Evolutionary conservation across 2,888 invertebrate genomes (phyloP).

Genomic region (Mesorhabditis spiculigera): DNA sequence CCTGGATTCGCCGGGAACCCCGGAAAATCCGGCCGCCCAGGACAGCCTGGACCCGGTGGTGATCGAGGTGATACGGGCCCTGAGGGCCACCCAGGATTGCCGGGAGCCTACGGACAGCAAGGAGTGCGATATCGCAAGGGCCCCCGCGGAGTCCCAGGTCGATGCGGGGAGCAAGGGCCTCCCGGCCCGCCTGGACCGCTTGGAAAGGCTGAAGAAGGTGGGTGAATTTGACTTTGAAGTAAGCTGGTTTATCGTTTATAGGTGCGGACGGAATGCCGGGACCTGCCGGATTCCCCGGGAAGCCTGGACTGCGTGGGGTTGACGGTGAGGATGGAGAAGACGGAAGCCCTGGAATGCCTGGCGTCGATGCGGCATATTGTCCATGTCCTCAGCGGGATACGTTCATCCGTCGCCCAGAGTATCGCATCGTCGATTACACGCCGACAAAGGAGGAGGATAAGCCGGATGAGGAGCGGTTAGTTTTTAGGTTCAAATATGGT

Average conservation of each 20-base stretch:
- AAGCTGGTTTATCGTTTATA: background rate
- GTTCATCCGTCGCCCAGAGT: background rate
- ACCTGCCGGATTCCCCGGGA: background rate
- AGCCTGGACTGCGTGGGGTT: background rate
- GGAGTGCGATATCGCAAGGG: background rate
- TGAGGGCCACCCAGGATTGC: background rate
- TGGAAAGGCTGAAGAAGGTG: background rate
- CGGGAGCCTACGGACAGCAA: slow-evolving; percentile 4
- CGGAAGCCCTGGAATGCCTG: background rate
- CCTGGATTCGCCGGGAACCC: no score
- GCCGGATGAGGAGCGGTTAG: background rate
- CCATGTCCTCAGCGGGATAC: background rate
- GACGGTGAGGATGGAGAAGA: slow-evolving; percentile 1
- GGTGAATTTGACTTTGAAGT: background rate
- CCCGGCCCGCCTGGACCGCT: background rate
- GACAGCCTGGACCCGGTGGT: background rate
- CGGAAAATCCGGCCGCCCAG: background rate
- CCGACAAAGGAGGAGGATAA: background rate
- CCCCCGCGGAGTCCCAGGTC: background rate
- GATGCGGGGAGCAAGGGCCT: background rate
- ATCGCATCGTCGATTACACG: background rate
- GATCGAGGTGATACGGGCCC: background rate
- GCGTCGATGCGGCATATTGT: background rate
- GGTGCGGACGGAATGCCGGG: slow-evolving; percentile 5
- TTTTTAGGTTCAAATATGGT: background rate